These are phyloP conservation scores for Phymanthus crucifer DNA, from an alignment of 92 coral and sea anemone genomes.

Conservation along the genomic window DNA sequence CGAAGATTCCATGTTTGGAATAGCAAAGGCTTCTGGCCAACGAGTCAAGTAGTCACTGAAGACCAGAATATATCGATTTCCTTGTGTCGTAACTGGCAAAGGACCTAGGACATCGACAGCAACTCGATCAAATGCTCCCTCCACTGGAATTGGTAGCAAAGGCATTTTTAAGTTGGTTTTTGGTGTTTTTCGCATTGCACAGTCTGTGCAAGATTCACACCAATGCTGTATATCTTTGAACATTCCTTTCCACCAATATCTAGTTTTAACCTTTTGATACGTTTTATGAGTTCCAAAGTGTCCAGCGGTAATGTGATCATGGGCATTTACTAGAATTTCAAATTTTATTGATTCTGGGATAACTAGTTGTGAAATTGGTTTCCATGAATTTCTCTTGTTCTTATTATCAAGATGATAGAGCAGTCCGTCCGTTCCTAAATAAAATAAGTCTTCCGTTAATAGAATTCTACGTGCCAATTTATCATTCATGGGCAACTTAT, in stretches of 20 bases:
- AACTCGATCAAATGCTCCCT: no score
- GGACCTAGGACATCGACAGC: no score
- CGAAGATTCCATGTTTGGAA: constrained; percentile 39
- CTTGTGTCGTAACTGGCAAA: constrained; percentile 45
- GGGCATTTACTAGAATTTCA: constrained; percentile 32
- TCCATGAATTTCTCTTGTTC: background rate
- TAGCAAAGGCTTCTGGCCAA: constrained; percentile 74
- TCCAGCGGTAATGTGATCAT: no score
- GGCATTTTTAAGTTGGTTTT: constrained; percentile 12
- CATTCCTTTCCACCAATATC: constrained; percentile 35
- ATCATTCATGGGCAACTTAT: no score
- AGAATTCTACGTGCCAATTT: constrained; percentile 6
- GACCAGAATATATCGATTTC: constrained; percentile 54
- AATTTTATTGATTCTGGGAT: constrained; percentile 10
- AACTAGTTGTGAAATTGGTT: constrained; percentile 11
- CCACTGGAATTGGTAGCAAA: constrained; percentile 43
- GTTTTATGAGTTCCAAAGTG: no score
- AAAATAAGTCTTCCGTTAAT: constrained; percentile 16
- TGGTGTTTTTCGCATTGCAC: constrained; percentile 37
- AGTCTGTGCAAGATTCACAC: constrained; percentile 33
- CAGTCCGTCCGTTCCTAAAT: background rate
- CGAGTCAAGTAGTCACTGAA: constrained; percentile 57
- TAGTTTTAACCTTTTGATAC: no score
- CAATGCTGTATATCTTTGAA: constrained; percentile 48
- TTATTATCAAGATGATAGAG: constrained; percentile 17